Conservation (phyloP, 1,140 invertebrate genomes). For the Pinna nobilis region DNA sequence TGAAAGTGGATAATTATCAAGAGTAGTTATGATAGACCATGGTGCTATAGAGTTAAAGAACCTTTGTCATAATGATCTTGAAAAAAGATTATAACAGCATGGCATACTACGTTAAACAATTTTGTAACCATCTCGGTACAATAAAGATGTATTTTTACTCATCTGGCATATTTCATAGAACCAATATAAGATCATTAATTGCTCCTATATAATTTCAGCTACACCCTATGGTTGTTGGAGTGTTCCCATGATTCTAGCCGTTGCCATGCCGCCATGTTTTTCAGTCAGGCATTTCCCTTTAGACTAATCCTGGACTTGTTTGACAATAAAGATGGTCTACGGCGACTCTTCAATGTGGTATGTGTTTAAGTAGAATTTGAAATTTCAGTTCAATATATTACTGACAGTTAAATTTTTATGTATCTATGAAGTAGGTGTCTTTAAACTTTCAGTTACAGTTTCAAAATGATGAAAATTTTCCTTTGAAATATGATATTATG, state of each 20-base stretch:
- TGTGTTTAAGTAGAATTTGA: constrained; percentile 26
- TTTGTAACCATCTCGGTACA: not conserved
- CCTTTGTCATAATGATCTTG: too few relatives aligned
- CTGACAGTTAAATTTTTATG: not conserved
- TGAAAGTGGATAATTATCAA: too few relatives aligned
- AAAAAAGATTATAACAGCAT: too few relatives aligned
- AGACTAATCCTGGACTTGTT: constrained; percentile 93
- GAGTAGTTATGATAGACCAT: too few relatives aligned
- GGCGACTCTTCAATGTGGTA: constrained; percentile 95
- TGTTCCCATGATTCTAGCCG: constrained; percentile 96
- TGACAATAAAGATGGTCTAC: constrained; percentile 91
- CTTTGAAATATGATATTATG: too few relatives aligned
- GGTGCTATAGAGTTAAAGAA: too few relatives aligned
- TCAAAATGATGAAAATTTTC: too few relatives aligned
- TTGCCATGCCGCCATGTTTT: constrained; percentile 98
- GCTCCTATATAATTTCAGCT: constrained; percentile 77
- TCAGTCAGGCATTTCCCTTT: constrained; percentile 94
- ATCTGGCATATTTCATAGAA: too few relatives aligned
- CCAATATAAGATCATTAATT: not conserved
- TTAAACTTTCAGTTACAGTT: too few relatives aligned
- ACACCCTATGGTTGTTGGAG: constrained; percentile 94
- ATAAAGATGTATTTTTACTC: too few relatives aligned
- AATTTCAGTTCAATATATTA: not conserved
- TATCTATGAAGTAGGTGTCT: too few relatives aligned
- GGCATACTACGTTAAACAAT: too few relatives aligned